phyloP scores from a whole-genome alignment of 2,113 vertebrate genomes.

The Suncus etruscus region DNA sequence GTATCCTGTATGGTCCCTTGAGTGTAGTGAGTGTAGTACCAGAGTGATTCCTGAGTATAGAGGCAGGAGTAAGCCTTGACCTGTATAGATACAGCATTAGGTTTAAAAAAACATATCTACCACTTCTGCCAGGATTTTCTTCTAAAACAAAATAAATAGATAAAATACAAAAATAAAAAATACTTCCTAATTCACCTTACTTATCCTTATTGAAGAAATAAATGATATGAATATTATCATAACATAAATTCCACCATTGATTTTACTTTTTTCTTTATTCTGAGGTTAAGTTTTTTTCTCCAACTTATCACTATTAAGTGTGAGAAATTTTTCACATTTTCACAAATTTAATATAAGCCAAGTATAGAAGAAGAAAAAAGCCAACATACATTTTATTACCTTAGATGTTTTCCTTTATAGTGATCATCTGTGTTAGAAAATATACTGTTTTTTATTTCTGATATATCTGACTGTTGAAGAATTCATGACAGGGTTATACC shows the following conservation, averaged over 20 bases:
- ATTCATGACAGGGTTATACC: background rate
- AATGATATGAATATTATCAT: conserved; percentile 22
- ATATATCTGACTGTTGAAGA: background rate
- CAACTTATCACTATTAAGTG: background rate
- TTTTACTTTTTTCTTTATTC: conserved; percentile 25
- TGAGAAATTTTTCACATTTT: background rate
- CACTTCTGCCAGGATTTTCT: too few relatives aligned
- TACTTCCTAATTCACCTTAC: background rate
- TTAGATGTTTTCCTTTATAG: background rate
- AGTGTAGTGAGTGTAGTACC: too few relatives aligned
- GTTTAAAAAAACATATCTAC: too few relatives aligned
- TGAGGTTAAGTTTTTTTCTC: background rate
- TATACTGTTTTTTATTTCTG: background rate
- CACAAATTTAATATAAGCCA: background rate
- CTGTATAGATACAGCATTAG: too few relatives aligned
- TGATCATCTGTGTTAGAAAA: conserved; percentile 9
- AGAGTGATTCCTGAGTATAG: too few relatives aligned
- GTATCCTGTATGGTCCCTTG: too few relatives aligned
- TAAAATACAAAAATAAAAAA: background rate
- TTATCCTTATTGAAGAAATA: conserved; percentile 21
- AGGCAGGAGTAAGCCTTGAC: too few relatives aligned
- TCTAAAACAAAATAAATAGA: too few relatives aligned
- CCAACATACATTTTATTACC: background rate
- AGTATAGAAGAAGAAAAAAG: background rate
- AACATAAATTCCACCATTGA: background rate